Percentiles rank a stretch among this genome's conserved stretches.
These are phyloP conservation scores for Drepanosiphum platanoidis DNA, from an alignment of 2,888 invertebrate species.

Conservation along the genomic window DNA sequence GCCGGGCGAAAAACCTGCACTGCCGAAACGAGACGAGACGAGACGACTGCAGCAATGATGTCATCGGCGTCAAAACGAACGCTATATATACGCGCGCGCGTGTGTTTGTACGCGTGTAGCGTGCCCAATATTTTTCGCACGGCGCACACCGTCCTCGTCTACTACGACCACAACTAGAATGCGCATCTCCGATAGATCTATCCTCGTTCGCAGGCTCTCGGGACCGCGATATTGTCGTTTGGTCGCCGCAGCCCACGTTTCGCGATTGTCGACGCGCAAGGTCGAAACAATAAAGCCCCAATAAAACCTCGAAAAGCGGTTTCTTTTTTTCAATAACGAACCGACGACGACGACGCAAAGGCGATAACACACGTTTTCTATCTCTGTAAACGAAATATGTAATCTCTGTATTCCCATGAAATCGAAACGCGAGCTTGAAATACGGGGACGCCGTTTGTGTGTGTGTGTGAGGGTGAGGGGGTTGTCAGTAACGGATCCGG, in stretches of 20 bases:
- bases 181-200: conserved; percentile 22
- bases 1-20: background rate
- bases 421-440: too few relatives aligned
- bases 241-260: background rate
- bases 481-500: too few relatives aligned
- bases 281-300: background rate
- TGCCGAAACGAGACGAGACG: conserved; percentile 7
- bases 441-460: too few relatives aligned
- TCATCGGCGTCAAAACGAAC: conserved; percentile 17
- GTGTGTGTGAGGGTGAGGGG: too few relatives aligned
- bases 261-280: background rate
- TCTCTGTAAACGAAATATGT: too few relatives aligned
- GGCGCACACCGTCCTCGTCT: conserved; percentile 32
- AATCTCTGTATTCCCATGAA: too few relatives aligned
- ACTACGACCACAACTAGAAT: conserved; percentile 7
- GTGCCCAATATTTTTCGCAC: background rate
- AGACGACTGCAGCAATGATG: conserved; percentile 14
- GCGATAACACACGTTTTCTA: too few relatives aligned
- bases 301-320: background rate
- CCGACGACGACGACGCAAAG: too few relatives aligned
- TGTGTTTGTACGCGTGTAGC: too few relatives aligned
- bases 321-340: too few relatives aligned
- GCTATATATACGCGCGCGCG: conserved; percentile 45
- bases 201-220: background rate
- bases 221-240: background rate